phyloP scores from a whole-genome alignment of 2,888 invertebrate genomes.

The Brachylomia viminalis region DNA sequence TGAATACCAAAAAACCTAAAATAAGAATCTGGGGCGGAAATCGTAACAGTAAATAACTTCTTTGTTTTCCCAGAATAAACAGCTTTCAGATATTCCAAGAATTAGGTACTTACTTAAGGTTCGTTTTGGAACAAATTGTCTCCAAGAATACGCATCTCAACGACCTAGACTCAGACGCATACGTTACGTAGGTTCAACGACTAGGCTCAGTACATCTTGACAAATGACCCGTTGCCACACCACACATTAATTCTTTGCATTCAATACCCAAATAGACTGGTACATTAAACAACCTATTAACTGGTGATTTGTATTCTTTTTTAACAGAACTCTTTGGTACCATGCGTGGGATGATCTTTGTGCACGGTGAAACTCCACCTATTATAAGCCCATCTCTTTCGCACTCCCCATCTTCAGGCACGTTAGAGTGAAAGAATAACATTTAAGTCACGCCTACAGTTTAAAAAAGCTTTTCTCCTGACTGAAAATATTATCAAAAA shows the following conservation, averaged over 20 bases:
- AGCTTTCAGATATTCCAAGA: not conserved
- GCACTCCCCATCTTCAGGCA: slow-evolving; percentile 3
- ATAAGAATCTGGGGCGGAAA: not conserved
- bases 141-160: slow-evolving; percentile 25
- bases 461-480: slow-evolving; percentile 66
- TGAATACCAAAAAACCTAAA: too few species aligned
- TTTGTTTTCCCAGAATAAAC: slow-evolving; percentile 6
- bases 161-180: slow-evolving; percentile 27
- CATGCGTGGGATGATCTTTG: slow-evolving; percentile 77
- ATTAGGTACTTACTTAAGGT: not conserved
- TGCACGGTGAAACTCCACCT: slow-evolving; percentile 77
- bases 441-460: slow-evolving; percentile 63
- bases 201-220: slow-evolving; percentile 52
- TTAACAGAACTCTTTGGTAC: slow-evolving; percentile 70
- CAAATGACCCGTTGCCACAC: slow-evolving; percentile 61
- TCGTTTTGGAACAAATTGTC: slow-evolving; percentile 11
- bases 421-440: slow-evolving; percentile 63
- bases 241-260: slow-evolving; percentile 66
- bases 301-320: slow-evolving; percentile 78
- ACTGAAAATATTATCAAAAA: slow-evolving; percentile 54
- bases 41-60: not conserved
- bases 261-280: slow-evolving; percentile 68
- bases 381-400: slow-evolving; percentile 69
- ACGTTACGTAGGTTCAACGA: slow-evolving; percentile 28
- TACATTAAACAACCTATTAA: slow-evolving; percentile 77